Percentiles rank a stretch among this genome's conserved stretches.
These are phyloP conservation scores for Chitala chitala DNA, from an alignment of 2,113 vertebrate species.

Conservation along the genomic window DNA sequence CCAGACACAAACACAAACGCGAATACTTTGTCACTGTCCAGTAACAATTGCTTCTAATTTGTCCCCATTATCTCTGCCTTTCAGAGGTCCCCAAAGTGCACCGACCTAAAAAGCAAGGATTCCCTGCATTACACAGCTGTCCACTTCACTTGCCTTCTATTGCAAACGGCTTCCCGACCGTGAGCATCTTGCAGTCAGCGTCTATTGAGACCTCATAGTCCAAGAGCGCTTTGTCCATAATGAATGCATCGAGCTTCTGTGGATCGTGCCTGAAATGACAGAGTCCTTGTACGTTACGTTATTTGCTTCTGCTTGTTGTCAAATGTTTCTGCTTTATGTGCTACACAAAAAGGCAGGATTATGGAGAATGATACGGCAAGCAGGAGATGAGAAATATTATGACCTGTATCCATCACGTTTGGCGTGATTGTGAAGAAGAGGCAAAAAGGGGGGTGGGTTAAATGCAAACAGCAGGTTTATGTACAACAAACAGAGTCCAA, in stretches of 20 bases:
- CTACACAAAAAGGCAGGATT: no score
- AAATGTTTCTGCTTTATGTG: no score
- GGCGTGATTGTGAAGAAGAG: no score
- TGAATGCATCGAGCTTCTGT: conserved; percentile 92
- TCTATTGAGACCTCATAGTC: conserved; percentile 98
- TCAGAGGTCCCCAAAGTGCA: background rate
- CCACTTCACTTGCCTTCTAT: conserved; percentile 78
- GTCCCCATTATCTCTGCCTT: background rate
- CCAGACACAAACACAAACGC: background rate
- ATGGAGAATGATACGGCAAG: no score
- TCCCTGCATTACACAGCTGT: background rate
- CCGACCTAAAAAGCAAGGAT: background rate
- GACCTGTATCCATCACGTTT: no score
- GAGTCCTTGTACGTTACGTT: background rate
- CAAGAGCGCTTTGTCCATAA: conserved; percentile 98
- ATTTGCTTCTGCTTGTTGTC: background rate
- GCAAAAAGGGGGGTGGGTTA: no score
- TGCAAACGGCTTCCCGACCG: conserved; percentile 95
- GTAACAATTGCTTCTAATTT: conserved; percentile 3
- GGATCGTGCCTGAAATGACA: conserved; percentile 76
- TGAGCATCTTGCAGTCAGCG: conserved; percentile 92
- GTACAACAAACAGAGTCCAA: no score
- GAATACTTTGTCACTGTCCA: conserved; percentile 1
- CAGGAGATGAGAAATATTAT: no score
- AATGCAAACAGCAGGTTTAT: no score